These are phyloP conservation scores for Pseudococcus viburni DNA, from an alignment of 2,888 invertebrate genomes.

Conservation along the genomic window DNA sequence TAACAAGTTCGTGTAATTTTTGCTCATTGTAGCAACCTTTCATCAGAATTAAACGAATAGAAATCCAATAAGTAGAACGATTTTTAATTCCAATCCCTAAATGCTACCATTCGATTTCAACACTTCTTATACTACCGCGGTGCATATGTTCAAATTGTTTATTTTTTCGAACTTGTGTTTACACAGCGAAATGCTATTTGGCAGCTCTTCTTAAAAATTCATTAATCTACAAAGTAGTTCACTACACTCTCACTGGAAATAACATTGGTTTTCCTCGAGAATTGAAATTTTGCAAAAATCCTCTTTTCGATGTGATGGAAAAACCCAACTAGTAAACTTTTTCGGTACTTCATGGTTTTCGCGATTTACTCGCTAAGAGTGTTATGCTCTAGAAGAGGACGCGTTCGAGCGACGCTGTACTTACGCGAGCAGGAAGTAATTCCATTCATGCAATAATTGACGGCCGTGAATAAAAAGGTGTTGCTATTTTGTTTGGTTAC, in stretches of 20 bases:
- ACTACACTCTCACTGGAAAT: neutral
- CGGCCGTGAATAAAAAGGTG: constrained; percentile 40
- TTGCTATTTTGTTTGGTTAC: constrained; percentile 29
- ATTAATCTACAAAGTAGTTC: neutral
- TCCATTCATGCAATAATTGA: constrained; percentile 41
- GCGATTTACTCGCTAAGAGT: neutral
- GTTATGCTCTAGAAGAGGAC: neutral
- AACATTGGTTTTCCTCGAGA: too few relatives aligned
- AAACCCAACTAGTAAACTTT: neutral
- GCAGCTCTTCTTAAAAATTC: neutral
- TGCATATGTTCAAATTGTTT: neutral
- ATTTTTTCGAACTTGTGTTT: neutral
- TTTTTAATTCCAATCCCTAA: too few relatives aligned
- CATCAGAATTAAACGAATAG: too few relatives aligned
- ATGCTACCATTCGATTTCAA: too few relatives aligned
- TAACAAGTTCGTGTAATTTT: too few relatives aligned
- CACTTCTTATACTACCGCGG: too few relatives aligned
- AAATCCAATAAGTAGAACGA: too few relatives aligned
- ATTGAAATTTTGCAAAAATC: neutral
- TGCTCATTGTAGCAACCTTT: too few relatives aligned
- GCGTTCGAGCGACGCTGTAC: neutral
- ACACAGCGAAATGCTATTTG: neutral
- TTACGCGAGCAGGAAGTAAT: constrained; percentile 30
- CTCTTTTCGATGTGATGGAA: too few relatives aligned
- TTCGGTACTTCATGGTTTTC: neutral